Base-by-base conservation (phyloP, 2,888 invertebrate species). In the Ptychoptera albimana region DNA sequence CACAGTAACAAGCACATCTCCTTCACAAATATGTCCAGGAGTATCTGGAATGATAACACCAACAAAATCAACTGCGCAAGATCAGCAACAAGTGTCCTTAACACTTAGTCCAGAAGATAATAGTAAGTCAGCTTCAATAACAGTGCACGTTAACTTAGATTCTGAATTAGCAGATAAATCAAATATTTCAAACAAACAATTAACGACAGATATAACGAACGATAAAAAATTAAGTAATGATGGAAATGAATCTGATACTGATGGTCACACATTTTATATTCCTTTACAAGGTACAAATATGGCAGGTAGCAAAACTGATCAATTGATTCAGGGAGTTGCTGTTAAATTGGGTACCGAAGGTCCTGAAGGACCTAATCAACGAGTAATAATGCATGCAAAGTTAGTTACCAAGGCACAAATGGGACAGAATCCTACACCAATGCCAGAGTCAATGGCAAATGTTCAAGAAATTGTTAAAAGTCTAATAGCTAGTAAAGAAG, bases 331-430 rank as follows among this genome's bases (percentile, higher is more conserved):
- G 52, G 77, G 76, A 1, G 77, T 77, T 1, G 74, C 76, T 2
- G 75, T 77, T 2, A 77, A 77, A 55, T 55, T 78, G 34, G 77
- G 75, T 1, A 72, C 76, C 0, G 74, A 77, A 52, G 76, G 77
- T 2, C 70, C 72, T 1, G 71, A 70, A 36, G 75, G 75, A 4
- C 73, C 75, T 1, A 75, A 76, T 55, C 76, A 76, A 45, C 66
- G 73, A 48, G 75, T 77, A 11, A 63, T 67, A 2, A 72, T 77
- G 67, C 70, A 74, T 50, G 77, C 77, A 1, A 76, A 77, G 43
- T 57, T 77, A 10, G 76, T 77, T 9, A 77, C 76, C 1, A 76
- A 77, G 55, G 69, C 75, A 6, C 71, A 64, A 51, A 63, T 67
- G 58, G 61, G 60, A 9, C 58, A 61, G 3, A 64, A 64, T 44